Percentiles rank a stretch among this genome's conserved stretches.
These are phyloP conservation scores for Morbakka virulenta DNA, from an alignment of 30 jellyfish, hydroid and myxozoan genomes.

Conservation along the genomic window DNA sequence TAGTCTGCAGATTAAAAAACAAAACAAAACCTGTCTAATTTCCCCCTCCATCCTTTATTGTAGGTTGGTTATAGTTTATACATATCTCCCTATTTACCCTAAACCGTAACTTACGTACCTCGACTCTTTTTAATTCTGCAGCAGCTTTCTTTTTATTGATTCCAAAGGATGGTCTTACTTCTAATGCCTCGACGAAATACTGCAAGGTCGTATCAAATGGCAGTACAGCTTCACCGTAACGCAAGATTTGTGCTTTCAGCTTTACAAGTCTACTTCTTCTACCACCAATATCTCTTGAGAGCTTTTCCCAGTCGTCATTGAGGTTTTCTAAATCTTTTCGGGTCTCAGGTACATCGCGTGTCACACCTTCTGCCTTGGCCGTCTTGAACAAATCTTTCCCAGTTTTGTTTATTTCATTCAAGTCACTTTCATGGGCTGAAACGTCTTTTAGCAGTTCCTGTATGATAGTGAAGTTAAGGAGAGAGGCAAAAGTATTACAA, in stretches of 20 bases:
- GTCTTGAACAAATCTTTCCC: constrained; percentile 38
- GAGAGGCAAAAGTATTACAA: no score
- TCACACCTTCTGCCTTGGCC: constrained; percentile 51
- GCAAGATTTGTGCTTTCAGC: constrained; percentile 11
- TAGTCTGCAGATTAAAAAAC: background rate
- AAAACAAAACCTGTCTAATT: background rate
- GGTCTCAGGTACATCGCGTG: constrained; percentile 63
- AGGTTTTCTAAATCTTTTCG: constrained; percentile 28
- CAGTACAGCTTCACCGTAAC: constrained; percentile 23
- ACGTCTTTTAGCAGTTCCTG: constrained; percentile 53
- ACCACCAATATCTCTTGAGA: constrained; percentile 10
- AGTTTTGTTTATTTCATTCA: constrained; percentile 20
- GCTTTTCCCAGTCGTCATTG: constrained; percentile 58
- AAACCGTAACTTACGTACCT: constrained; percentile 45
- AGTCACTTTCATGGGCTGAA: constrained; percentile 42
- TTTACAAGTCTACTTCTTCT: constrained; percentile 12
- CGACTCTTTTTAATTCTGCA: constrained; percentile 56
- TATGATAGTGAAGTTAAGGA: background rate
- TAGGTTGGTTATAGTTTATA: no score
- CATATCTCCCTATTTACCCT: no score
- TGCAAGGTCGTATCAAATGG: constrained; percentile 40
- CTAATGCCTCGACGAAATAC: constrained; percentile 45
- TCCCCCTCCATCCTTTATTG: no score
- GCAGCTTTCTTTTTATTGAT: constrained; percentile 58
- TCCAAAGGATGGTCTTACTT: constrained; percentile 52